Conservation (phyloP, 1,140 invertebrate species). For the Helicoverpa armigera region DNA sequence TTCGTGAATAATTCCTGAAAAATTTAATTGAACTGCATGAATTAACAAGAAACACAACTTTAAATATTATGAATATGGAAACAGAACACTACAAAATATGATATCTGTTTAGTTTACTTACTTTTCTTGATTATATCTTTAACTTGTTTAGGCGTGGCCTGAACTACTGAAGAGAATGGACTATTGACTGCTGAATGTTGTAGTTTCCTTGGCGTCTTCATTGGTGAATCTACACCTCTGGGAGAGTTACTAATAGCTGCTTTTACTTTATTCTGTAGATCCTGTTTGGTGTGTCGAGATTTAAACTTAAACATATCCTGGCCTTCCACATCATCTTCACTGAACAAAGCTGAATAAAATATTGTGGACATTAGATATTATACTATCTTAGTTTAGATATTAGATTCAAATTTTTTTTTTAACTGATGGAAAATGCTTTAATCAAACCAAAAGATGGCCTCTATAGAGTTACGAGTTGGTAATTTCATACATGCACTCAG, state of each 20-base stretch:
- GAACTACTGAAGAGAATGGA: slow-evolving; percentile 54
- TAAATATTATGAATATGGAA: too few relatives aligned
- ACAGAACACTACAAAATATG: background rate
- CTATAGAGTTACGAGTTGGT: too few relatives aligned
- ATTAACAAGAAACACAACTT: too few relatives aligned
- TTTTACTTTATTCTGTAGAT: slow-evolving; percentile 78
- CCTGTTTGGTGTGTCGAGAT: slow-evolving; percentile 77
- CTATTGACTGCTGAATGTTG: slow-evolving; percentile 42
- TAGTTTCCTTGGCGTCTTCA: slow-evolving; percentile 70
- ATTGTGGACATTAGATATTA: too few relatives aligned
- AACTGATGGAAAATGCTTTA: too few relatives aligned
- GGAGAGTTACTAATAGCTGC: slow-evolving; percentile 67
- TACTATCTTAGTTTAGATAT: too few relatives aligned
- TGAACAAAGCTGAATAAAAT: slow-evolving; percentile 73
- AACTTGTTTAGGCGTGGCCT: slow-evolving; percentile 75
- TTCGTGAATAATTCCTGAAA: slow-evolving; percentile 76
- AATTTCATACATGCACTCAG: too few relatives aligned
- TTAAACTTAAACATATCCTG: slow-evolving; percentile 82
- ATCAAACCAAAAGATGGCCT: too few relatives aligned
- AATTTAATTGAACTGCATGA: background rate
- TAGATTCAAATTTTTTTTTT: too few relatives aligned
- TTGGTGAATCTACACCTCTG: slow-evolving; percentile 54
- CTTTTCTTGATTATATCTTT: slow-evolving; percentile 80
- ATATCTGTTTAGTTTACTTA: slow-evolving; percentile 59
- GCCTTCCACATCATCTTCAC: slow-evolving; percentile 78